Evolutionary conservation across 1,140 invertebrate genomes (phyloP), one percentile per base, ranked within the genome.

Genomic region (Calycopis cecrops): DNA sequence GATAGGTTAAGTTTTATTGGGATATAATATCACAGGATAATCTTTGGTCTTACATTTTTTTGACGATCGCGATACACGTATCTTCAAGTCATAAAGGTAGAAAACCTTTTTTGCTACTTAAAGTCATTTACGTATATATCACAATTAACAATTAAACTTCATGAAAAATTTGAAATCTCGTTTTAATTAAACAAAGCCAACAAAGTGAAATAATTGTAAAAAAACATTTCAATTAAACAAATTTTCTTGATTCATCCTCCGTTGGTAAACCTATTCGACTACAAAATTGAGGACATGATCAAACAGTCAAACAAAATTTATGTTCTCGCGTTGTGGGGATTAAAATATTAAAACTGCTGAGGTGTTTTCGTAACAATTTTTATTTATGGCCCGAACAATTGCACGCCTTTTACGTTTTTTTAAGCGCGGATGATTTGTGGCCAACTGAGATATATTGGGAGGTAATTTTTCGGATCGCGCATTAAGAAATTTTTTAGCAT

Each of bases 321-420:
- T 76, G 72, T 59, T 71, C 59, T 28, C 65, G 55, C 48, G 55
- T 40, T 54, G 14, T 60, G 59, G 52, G 69, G 69, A 76, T 79
- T 76, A 81, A 81, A 79, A 77, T 80, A 79, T 79, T 77, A 79
- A 80, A 76, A 77, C 65, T 74, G 75, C 77, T 78, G 78, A 81
- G 74, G 69, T 78, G 74, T 79, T 77, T 69, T 72, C 67, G 67
- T 62, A 66, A 68, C 71, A 68, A 69, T 74, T 77, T 73, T 76
- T 73, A 78, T 80, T 80, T 80, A 76, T 66, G 60, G 73, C 63
- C 44, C 51, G 63, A 71, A 73, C 67, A 77, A 77, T 72, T 77
- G 67, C 60, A 65, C 67, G 55, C 60, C 60, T 63, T 69, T 77
- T 67, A 68, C 59, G 59, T 68, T 71, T 69, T 70, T 74, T 63